These are phyloP conservation scores for Podarcis siculus DNA, from an alignment of 2,797 vertebrate species.

Conservation along the genomic window DNA sequence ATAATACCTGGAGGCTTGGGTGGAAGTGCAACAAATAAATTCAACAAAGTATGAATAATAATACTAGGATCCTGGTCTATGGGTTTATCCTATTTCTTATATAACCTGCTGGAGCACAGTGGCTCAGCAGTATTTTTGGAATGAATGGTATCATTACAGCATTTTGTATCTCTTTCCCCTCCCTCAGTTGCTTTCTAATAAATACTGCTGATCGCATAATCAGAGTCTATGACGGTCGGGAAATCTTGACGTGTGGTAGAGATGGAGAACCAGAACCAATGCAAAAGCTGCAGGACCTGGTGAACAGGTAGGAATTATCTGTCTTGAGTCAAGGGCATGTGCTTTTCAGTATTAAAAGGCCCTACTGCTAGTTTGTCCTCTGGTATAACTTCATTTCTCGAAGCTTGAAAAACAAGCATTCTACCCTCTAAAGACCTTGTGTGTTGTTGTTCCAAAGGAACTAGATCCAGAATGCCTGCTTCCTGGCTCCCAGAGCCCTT, in stretches of 20 bases:
- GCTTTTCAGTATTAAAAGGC: not conserved
- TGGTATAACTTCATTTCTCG: not conserved
- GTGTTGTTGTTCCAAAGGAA: not conserved
- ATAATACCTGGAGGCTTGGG: too few relatives aligned
- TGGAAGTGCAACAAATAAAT: too few relatives aligned
- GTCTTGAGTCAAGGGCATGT: not conserved
- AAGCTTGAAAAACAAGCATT: not conserved
- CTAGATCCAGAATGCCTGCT: not conserved
- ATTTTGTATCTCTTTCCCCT: not conserved
- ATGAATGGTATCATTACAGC: not conserved
- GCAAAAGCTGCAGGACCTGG: conserved; percentile 97
- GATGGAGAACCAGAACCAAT: conserved; percentile 97
- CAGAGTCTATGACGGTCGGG: conserved; percentile 94
- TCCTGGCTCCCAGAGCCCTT: not conserved
- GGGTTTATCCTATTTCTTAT: not conserved
- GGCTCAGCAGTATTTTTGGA: not conserved
- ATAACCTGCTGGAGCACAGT: not conserved
- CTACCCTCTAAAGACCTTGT: too few relatives aligned
- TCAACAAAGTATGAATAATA: too few relatives aligned
- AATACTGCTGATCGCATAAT: conserved; percentile 98
- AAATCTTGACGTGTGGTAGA: conserved; percentile 94
- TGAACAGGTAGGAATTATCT: conserved; percentile 86
- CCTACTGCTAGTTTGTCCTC: not conserved
- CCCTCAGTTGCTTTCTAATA: conserved; percentile 92
- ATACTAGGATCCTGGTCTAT: not conserved